Base-by-base conservation (phyloP, 2,113 vertebrate genomes). In the Smithornis capensis region DNA sequence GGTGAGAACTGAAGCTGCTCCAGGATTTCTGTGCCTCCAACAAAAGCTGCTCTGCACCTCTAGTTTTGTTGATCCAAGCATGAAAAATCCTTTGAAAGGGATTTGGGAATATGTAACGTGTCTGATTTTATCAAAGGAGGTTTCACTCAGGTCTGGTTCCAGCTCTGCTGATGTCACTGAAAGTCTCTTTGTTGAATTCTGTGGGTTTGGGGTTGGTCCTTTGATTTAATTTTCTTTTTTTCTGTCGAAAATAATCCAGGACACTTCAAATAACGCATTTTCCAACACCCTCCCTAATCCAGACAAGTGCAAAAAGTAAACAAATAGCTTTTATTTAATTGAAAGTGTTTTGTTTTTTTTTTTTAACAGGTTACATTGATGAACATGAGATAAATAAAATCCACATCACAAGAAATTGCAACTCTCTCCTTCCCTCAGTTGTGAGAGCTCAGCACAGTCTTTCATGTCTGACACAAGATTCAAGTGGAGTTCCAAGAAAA, bases 311-410 rank as follows among this genome's bases (percentile, higher is more conserved):
- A 87, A 96, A 89, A 91, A 55, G 44, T 96, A 97, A 86, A 96
- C 82, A 96, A 97, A 96, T 90, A 92, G 38, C 65, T 94, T 96
- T 95, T 95, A 95, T 97, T 96, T 62, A 45, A 80, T 87, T 93
- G 74, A 60, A 94, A 95, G 44, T 62, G 59, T 60, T 50, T 7
- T 19, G 1, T 0, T 5, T 37, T 23, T 2, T 4, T 4, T 55
- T 15, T 89, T 53, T 50, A 87, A 49, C 70, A 92, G 69, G 74
- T 37, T 77, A 64, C 92, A 87, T 5, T 53, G 73, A 85, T 82
- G 91, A 85, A 57, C 4, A 6, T n/a, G 42, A 65, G 87, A 69
- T 57, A 60, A 74, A 69, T 57, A 78, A 92, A 56, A 87, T n/a
- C 50, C 62, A 93, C 81, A 80, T 71, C 76, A 95, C 55, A 65